These are phyloP conservation scores for Tadarida brasiliensis DNA, from an alignment of 2,797 vertebrate species.

Conservation along the genomic window DNA sequence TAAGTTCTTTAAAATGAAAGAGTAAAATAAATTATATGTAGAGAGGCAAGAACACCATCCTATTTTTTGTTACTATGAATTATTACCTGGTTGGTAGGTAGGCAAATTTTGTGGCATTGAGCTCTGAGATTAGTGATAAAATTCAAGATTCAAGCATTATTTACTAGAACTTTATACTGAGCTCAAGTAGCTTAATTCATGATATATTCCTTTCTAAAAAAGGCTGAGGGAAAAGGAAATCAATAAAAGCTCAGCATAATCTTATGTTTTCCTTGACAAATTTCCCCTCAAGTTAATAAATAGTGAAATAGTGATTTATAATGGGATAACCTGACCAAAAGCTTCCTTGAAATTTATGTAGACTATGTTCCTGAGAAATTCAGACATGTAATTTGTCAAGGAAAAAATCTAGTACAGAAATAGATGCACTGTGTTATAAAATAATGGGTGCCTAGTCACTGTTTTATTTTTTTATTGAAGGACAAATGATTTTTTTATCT, in stretches of 20 bases:
- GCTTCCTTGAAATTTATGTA: not conserved
- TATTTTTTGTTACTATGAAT: not conserved
- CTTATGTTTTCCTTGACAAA: constrained; percentile 17
- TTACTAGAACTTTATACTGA: constrained; percentile 16
- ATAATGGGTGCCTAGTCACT: not conserved
- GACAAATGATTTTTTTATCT: not conserved
- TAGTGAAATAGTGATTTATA: constrained; percentile 19
- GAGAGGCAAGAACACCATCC: not conserved
- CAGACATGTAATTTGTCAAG: not conserved
- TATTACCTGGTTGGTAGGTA: not conserved
- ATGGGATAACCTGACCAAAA: not conserved
- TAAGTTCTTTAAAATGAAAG: not conserved
- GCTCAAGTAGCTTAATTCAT: not conserved
- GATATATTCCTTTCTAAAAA: constrained; percentile 29
- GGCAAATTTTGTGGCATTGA: not conserved
- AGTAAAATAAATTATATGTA: not conserved
- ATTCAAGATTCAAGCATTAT: constrained; percentile 34
- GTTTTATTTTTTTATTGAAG: not conserved
- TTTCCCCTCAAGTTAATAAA: constrained; percentile 47
- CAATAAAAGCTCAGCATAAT: not conserved
- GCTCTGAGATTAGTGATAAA: not conserved
- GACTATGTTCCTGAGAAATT: constrained; percentile 22
- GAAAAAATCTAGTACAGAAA: not conserved
- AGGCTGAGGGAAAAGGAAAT: constrained; percentile 30
- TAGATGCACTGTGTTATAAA: not conserved